Evolutionary conservation across 2,888 invertebrate species (phyloP).

Genomic region (Tetragonisca angustula): DNA sequence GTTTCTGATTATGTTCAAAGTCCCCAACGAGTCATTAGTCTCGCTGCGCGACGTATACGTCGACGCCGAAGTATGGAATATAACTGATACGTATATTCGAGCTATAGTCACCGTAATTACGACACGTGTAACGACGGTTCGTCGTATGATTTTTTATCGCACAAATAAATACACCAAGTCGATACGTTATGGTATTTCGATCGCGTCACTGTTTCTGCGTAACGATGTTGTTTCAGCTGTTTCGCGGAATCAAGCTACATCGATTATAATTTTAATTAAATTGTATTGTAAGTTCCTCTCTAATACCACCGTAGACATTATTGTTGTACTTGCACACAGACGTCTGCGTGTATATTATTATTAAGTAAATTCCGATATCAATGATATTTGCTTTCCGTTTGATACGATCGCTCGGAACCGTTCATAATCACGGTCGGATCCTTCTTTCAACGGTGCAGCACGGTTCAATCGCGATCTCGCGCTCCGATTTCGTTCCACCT

Average conservation of each 20-base stretch:
- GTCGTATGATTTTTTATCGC: conserved; percentile 49
- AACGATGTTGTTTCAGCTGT: background rate
- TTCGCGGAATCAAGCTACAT: background rate
- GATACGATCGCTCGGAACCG: too few relatives aligned
- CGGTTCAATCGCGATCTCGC: background rate
- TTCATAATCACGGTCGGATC: background rate
- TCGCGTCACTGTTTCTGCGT: background rate
- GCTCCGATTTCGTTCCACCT: background rate
- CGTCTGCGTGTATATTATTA: background rate
- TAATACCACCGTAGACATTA: background rate
- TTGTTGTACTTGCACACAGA: background rate
- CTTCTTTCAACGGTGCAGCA: background rate
- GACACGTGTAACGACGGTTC: conserved; percentile 10
- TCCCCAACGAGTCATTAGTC: conserved; percentile 70
- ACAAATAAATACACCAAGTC: background rate
- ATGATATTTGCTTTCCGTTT: background rate
- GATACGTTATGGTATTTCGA: background rate
- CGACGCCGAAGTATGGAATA: conserved; percentile 32
- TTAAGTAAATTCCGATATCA: background rate
- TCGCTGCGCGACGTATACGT: conserved; percentile 47
- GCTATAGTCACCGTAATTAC: conserved; percentile 15
- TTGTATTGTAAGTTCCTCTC: background rate
- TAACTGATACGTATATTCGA: conserved; percentile 34
- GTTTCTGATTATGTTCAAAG: conserved; percentile 62
- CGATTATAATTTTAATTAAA: background rate